These are phyloP conservation scores for Sminthurinus signatus DNA, from an alignment of 1,140 invertebrate species.

Conservation along the genomic window DNA sequence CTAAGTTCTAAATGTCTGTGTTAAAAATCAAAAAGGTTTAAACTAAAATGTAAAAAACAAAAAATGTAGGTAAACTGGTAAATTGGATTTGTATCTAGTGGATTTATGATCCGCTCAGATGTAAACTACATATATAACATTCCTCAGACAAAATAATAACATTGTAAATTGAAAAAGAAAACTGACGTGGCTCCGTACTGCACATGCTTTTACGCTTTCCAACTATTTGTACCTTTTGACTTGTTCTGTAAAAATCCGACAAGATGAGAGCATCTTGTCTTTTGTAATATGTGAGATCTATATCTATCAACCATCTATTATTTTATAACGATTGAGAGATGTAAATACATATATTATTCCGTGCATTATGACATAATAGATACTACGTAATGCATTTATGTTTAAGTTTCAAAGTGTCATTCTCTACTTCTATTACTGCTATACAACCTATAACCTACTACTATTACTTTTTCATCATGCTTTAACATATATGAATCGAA, in stretches of 20 bases:
- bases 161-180: not conserved
- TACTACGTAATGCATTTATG: too few relatives aligned
- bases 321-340: not conserved
- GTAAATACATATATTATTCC: not conserved
- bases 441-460: too few relatives aligned
- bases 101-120: constrained; percentile 5
- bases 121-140: not conserved
- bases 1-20: too few relatives aligned
- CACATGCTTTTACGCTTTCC: not conserved
- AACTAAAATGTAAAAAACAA: not conserved
- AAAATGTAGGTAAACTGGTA: not conserved
- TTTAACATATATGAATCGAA: too few relatives aligned
- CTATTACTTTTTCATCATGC: too few relatives aligned
- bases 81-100: not conserved
- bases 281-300: not conserved
- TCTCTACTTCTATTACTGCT: too few relatives aligned
- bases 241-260: too few relatives aligned
- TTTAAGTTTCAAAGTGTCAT: too few relatives aligned
- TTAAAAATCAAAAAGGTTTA: too few relatives aligned
- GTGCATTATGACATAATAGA: not conserved
- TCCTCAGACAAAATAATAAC: not conserved
- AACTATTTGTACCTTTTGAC: not conserved
- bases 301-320: not conserved
- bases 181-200: not conserved
- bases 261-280: too few relatives aligned